These are phyloP conservation scores for Upupa epops DNA, from an alignment of 2,113 vertebrate species.

Conservation along the genomic window DNA sequence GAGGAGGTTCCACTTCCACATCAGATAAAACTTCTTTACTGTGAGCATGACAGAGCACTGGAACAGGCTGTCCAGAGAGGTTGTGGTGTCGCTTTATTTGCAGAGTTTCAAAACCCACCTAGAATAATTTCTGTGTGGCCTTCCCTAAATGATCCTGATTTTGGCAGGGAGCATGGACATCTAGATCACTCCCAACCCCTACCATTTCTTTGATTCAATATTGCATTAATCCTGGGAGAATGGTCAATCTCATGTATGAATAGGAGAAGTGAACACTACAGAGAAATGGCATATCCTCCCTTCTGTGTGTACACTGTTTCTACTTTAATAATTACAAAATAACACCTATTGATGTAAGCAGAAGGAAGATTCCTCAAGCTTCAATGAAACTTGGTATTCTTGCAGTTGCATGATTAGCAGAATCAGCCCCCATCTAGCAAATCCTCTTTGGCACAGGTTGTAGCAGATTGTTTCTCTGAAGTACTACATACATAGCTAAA, in stretches of 20 bases:
- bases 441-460: not conserved
- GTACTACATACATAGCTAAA: not conserved
- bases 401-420: not conserved
- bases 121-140: no score
- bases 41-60: no score
- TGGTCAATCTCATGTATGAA: not conserved
- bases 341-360: fast-evolving
- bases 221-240: not conserved
- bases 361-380: not conserved
- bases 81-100: no score
- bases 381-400: not conserved
- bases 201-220: no score
- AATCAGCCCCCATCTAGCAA: not conserved
- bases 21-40: no score
- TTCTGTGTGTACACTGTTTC: not conserved
- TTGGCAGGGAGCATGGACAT: no score
- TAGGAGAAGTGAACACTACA: not conserved
- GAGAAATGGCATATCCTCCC: not conserved
- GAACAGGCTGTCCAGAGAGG: no score
- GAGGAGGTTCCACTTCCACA: no score
- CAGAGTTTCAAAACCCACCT: no score
- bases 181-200: no score
- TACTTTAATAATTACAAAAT: not conserved
- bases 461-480: not conserved
- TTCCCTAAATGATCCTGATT: no score